Conservation (phyloP, 2,888 invertebrate species). For the Spodoptera littoralis region DNA sequence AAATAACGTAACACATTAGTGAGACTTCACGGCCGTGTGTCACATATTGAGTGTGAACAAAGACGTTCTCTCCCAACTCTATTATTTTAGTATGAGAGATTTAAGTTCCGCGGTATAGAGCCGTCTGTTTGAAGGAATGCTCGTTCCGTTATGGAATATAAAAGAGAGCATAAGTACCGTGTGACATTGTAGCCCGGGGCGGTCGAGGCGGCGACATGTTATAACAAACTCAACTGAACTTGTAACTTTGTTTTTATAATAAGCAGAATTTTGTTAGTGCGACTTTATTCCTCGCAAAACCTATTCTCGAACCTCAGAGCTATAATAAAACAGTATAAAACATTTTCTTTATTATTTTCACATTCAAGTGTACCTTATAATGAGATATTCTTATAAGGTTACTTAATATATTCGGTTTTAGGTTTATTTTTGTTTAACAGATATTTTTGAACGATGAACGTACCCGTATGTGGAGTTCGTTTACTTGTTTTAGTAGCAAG, state of each 20-base stretch:
- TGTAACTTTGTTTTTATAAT: conserved; percentile 44
- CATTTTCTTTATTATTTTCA: conserved; percentile 13
- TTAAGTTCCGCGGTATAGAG: conserved; percentile 62
- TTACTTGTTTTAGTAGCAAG: conserved; percentile 24
- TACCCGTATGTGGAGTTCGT: conserved; percentile 8
- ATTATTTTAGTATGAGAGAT: conserved; percentile 71
- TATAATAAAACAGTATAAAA: conserved; percentile 4
- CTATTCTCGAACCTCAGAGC: conserved; percentile 1
- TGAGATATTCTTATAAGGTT: conserved; percentile 21
- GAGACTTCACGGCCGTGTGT: conserved; percentile 55
- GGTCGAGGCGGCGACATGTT: conserved; percentile 15
- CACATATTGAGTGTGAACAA: conserved; percentile 61
- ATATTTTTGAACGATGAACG: conserved; percentile 26
- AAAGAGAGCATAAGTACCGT: conserved; percentile 48
- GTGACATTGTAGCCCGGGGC: conserved; percentile 42
- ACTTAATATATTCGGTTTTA: conserved; percentile 22
- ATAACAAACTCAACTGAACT: conserved; percentile 31
- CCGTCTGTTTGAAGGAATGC: conserved; percentile 58
- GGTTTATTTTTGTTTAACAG: conserved; percentile 13
- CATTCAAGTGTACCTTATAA: conserved; percentile 9
- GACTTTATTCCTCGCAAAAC: not conserved
- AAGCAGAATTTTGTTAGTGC: conserved; percentile 9
- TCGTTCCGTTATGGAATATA: conserved; percentile 59
- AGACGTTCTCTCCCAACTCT: conserved; percentile 66
- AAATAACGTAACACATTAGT: conserved; percentile 44